phyloP scores from a whole-genome alignment of 2,113 vertebrate species.

The Indicator maculatus region DNA sequence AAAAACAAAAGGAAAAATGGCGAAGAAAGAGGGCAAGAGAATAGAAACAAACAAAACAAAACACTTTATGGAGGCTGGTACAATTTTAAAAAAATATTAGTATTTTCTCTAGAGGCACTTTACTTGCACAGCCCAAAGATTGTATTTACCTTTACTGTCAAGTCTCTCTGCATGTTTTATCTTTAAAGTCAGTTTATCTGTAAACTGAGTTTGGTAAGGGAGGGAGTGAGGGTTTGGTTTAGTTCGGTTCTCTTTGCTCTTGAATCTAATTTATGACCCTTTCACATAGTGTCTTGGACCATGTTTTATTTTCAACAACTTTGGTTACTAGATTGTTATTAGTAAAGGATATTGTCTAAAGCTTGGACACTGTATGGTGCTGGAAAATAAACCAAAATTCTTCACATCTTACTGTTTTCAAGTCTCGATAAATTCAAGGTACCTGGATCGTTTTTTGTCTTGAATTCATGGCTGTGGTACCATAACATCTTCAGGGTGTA shows the following conservation, averaged over 20 bases:
- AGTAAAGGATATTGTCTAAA: conserved; percentile 18
- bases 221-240: not conserved
- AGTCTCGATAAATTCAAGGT: conserved; percentile 4
- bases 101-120: not conserved
- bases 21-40: not conserved
- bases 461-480: not conserved
- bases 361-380: not conserved
- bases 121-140: not conserved
- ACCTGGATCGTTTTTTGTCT: not conserved
- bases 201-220: not conserved
- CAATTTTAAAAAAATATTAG: not conserved
- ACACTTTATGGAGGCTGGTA: not conserved
- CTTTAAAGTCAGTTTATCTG: not conserved
- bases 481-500: not conserved
- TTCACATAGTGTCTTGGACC: not conserved
- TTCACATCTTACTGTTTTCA: not conserved
- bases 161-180: not conserved
- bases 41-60: too few relatives aligned
- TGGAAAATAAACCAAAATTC: not conserved
- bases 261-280: not conserved
- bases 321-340: conserved; percentile 16
- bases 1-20: not conserved
- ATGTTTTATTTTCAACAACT: not conserved
- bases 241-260: not conserved
- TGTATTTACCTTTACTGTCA: not conserved